Evolutionary conservation across 1,140 invertebrate species (phyloP).

Genomic region (Holcopasites calliopsidis): DNA sequence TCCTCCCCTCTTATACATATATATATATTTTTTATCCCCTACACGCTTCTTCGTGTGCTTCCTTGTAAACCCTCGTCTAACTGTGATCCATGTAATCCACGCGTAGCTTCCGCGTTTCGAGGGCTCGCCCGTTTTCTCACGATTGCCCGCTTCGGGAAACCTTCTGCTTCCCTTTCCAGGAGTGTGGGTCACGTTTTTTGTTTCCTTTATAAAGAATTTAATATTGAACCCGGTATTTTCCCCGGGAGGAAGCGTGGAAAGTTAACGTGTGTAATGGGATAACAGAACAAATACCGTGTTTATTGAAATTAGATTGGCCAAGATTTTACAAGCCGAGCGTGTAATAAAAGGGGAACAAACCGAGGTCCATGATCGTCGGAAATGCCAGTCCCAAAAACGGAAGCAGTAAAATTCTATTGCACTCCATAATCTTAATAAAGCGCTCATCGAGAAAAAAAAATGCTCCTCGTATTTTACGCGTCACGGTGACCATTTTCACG

Average conservation of each 20-base stretch:
- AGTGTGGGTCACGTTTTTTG: not conserved
- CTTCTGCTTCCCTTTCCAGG: not conserved
- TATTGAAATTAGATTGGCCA: too few species aligned
- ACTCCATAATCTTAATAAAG: not conserved
- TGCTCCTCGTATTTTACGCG: not conserved
- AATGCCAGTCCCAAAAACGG: not conserved
- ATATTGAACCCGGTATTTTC: too few species aligned
- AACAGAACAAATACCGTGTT: too few species aligned
- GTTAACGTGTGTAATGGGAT: too few species aligned
- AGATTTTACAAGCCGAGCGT: too few species aligned
- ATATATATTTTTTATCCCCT: not conserved
- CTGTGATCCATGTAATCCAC: constrained; percentile 64
- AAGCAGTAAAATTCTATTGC: not conserved
- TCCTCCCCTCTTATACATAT: constrained; percentile 3
- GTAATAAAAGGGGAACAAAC: not conserved
- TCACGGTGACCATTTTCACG: not conserved
- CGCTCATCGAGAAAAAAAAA: not conserved
- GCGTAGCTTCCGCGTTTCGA: constrained; percentile 60
- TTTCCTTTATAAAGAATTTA: too few species aligned
- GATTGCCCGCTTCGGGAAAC: constrained; percentile 22
- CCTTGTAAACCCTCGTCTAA: constrained; percentile 56
- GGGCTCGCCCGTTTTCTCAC: constrained; percentile 47
- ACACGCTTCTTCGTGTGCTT: constrained; percentile 18
- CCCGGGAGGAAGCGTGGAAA: too few species aligned
- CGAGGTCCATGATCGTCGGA: too few species aligned